Base-by-base conservation (phyloP, 1,140 invertebrate species). In the Tyrophagus putrescentiae region DNA sequence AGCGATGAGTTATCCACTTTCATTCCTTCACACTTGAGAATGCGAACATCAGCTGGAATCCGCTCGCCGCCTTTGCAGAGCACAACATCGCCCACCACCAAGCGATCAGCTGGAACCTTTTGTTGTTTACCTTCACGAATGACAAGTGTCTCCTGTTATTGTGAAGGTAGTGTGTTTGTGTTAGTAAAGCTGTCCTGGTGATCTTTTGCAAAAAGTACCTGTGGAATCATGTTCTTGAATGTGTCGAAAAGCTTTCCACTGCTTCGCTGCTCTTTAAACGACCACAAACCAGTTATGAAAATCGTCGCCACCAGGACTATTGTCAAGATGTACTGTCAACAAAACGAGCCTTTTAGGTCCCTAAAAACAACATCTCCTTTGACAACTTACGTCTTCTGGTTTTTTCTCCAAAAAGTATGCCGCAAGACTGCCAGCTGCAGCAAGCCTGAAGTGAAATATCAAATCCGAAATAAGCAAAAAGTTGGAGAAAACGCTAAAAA, bases 61-160 rank as follows among this genome's bases (percentile, higher is more conserved):
- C 13, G 71, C 72, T 41, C 71, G 67, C 66, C 77, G 78, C 33
- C 62, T 53, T 92, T 92, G 42, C 93, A 85, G 69, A 91, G 85
- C 69, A 94, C 87, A 64, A 95, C 82, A 72, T 95, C 90, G 39
- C 90, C 90, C 61, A 92, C 74, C 27, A 91, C 88, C 60, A 95
- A 76, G 68, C 92, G 84, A 73, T 92, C 87, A 64, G 87, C 88
- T 48, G 82, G 80, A 53, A 94, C 73, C 58, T 86, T 90, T 60
- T 87, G 72, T 70, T 92, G 93, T 71, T 92, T 83, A 62, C 93
- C 92, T 75, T 92, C 87, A 64, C 94, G 80, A 65, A 96, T 80
- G 56, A 93, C 92, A 59, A 86, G 85, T 21, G 93, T 93, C 73
- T 89, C 93, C 77, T 70, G 64, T 34, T 67, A 60, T 70, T 68